phyloP scores from a whole-genome alignment of 2,113 vertebrate genomes.

The Campylomormyrus tamandua region DNA sequence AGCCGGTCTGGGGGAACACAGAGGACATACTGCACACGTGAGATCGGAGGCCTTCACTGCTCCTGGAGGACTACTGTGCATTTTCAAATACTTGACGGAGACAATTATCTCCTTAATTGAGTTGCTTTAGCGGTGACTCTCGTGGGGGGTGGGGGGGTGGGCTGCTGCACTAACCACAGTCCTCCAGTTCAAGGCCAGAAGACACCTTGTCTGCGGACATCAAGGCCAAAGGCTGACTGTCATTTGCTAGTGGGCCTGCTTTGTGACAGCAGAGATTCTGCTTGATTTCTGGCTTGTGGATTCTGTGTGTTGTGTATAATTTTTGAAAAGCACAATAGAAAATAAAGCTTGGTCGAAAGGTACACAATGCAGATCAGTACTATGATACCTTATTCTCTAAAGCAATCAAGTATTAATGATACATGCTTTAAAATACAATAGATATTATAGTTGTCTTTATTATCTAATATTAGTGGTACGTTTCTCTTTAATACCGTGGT shows the following conservation, averaged over 20 bases:
- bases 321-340: neutral
- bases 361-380: neutral
- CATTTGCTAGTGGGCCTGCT: neutral
- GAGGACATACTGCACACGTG: neutral
- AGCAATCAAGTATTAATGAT: neutral
- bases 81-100: neutral
- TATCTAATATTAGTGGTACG: neutral
- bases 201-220: neutral
- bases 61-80: neutral
- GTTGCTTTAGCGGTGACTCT: neutral
- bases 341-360: neutral
- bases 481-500: conserved; percentile 73
- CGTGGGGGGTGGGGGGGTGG: neutral
- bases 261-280: neutral
- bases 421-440: neutral
- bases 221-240: neutral
- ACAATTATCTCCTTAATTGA: conserved; percentile 3
- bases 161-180: neutral
- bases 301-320: neutral
- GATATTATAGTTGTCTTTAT: neutral
- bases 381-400: neutral
- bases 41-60: neutral
- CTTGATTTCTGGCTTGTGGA: neutral
- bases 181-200: neutral
- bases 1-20: conserved; percentile 68